Conservation (phyloP, 2,113 vertebrate species). For the Elaphurus davidianus region DNA sequence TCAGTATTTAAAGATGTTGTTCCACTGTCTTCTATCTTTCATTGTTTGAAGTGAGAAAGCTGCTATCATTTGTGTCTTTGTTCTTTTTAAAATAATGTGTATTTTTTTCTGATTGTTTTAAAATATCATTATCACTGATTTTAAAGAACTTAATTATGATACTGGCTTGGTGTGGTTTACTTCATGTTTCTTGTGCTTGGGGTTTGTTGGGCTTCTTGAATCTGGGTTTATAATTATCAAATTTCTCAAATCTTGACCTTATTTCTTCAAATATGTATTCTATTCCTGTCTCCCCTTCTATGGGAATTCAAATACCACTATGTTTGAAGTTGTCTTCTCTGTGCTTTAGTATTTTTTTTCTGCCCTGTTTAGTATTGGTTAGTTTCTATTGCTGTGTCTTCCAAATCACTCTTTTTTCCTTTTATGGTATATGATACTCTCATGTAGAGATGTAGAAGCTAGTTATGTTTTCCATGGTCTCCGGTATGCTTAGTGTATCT, state of each 20-base stretch:
- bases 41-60: neutral
- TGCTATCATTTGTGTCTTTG: neutral
- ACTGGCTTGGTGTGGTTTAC: neutral
- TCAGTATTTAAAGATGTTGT: neutral
- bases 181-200: neutral
- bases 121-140: neutral
- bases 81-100: neutral
- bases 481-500: neutral
- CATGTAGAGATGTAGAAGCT: neutral
- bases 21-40: neutral
- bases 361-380: neutral
- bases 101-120: neutral
- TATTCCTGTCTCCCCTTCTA: neutral
- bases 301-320: neutral
- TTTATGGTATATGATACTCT: neutral
- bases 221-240: neutral
- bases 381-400: neutral
- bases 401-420: neutral
- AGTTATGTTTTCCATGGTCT: neutral
- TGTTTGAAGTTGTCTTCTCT: neutral
- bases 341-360: neutral
- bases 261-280: neutral
- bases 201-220: neutral
- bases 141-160: neutral
- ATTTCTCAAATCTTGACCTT: neutral